phyloP scores from a whole-genome alignment of 2,113 vertebrate species.

The Protobothrops mucrosquamatus region DNA sequence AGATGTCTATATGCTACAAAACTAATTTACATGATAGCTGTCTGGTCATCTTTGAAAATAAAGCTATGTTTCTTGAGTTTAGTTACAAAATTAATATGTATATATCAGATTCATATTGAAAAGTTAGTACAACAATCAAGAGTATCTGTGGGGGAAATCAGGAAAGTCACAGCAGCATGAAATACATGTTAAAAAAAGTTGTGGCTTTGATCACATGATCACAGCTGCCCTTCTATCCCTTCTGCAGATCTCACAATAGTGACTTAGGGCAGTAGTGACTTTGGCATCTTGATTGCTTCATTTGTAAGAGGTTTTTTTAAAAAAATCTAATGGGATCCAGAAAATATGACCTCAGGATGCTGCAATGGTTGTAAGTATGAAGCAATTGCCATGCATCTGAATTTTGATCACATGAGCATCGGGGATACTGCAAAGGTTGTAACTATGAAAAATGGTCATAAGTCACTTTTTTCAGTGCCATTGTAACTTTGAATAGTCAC shows the following conservation, averaged over 20 bases:
- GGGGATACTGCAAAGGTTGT: too few relatives aligned
- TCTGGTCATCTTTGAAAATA: conserved; percentile 25
- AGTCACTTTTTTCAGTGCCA: too few relatives aligned
- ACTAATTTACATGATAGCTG: conserved; percentile 40
- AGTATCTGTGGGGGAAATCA: neutral
- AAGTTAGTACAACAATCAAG: neutral
- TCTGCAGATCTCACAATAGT: neutral
- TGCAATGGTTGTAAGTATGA: too few relatives aligned
- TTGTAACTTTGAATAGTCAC: too few relatives aligned
- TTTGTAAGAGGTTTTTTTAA: neutral
- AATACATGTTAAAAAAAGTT: neutral
- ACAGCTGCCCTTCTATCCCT: neutral
- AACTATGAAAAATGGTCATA: too few relatives aligned
- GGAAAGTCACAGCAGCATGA: neutral
- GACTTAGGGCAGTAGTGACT: neutral
- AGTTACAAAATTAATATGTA: conserved; percentile 26
- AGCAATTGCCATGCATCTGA: too few relatives aligned
- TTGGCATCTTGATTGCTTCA: neutral
- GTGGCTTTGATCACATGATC: too few relatives aligned
- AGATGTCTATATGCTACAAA: conserved; percentile 52
- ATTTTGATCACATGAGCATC: too few relatives aligned
- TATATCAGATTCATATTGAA: neutral
- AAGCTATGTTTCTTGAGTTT: conserved; percentile 38
- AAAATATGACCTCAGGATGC: neutral
- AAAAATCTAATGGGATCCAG: neutral